Evolutionary conservation across 1,140 invertebrate genomes (phyloP), one percentile per base, ranked within the genome.

Genomic region (Brevipalpus yothersi): DNA sequence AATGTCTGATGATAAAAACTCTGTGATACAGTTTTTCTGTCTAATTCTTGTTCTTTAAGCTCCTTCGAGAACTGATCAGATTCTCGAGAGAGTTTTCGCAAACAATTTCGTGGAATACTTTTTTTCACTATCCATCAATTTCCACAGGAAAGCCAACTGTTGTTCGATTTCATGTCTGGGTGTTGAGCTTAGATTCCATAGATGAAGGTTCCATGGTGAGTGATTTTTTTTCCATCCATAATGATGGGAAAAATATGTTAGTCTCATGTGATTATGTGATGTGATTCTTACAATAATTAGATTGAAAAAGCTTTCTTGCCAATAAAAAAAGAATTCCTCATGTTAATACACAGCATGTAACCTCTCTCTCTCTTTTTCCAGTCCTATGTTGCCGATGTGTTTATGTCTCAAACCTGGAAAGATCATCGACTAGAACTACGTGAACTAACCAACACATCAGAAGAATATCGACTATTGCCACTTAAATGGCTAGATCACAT

Each of bases 311-410:
- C 2, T 3, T 31, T 31, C 31, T 2, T 5, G 5, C 5, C 5
- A 3, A 5, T 2, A 31, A 31, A 5, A 31, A 31, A 31, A 31
- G 31, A 31, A 31, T 31, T 31, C 5, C 31, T 31, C 31, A 31
- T 31, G 5, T 31, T 31, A 3, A 31, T 3, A 31, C 31, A 31
- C 31, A 31, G 2, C 5, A 31, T 31, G n/a, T n/a, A 10, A 43
- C 15, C 15, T 45, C 43, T 8, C 43, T 45, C 42, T 45, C 43
- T 3, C 2, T 31, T 51, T 51, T 19, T 51, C 15, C 69, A 90
- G 86, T 89, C 86, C 12, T 90, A 89, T 70, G 85, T 87, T 61
- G 85, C 86, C 13, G 86, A 90, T 69, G 86, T 90, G 71, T 90
- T 89, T 71, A 75, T 90, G 65, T 86, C 85, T 61, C 86, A 89